These are phyloP conservation scores for Mormyrops attenuatus DNA, from an alignment of 2,797 vertebrate genomes.

Conservation along the genomic window DNA sequence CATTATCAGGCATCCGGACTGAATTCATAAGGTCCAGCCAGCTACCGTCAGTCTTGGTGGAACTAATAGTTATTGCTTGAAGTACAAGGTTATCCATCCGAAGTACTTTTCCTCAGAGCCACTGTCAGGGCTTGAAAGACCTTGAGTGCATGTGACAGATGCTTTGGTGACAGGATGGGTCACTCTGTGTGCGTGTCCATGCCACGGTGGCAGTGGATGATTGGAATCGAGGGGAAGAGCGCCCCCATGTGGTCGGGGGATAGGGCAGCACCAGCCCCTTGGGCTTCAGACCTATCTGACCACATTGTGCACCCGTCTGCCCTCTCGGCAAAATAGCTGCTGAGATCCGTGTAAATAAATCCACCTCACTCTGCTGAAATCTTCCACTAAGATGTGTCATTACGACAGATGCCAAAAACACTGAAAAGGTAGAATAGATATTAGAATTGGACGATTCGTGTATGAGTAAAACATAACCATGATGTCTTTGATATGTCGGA, in stretches of 20 bases:
- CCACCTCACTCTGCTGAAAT: conserved; percentile 36
- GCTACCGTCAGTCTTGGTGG: conserved; percentile 66
- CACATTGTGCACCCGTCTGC: neutral
- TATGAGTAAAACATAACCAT: conserved; percentile 72
- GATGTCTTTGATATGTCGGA: conserved; percentile 53
- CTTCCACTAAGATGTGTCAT: conserved; percentile 65
- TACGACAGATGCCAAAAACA: conserved; percentile 64
- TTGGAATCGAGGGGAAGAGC: neutral
- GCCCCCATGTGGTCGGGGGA: neutral
- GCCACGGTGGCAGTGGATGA: neutral
- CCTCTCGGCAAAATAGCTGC: neutral
- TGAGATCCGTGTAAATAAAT: neutral
- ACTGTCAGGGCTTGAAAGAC: conserved; percentile 9
- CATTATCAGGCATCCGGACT: conserved; percentile 60
- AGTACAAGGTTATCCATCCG: neutral
- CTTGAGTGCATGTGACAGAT: neutral
- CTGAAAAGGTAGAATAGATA: conserved; percentile 90
- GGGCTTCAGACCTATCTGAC: neutral
- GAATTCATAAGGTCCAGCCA: conserved; percentile 56
- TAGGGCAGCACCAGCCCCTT: neutral
- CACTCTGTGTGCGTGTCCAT: neutral
- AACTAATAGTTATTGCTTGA: conserved; percentile 70
- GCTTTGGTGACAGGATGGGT: conserved; percentile 2
- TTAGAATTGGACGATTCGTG: conserved; percentile 77
- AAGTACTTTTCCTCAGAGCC: neutral